Conservation (phyloP, 2,797 vertebrate species). For the Heliangelus exortis region DNA sequence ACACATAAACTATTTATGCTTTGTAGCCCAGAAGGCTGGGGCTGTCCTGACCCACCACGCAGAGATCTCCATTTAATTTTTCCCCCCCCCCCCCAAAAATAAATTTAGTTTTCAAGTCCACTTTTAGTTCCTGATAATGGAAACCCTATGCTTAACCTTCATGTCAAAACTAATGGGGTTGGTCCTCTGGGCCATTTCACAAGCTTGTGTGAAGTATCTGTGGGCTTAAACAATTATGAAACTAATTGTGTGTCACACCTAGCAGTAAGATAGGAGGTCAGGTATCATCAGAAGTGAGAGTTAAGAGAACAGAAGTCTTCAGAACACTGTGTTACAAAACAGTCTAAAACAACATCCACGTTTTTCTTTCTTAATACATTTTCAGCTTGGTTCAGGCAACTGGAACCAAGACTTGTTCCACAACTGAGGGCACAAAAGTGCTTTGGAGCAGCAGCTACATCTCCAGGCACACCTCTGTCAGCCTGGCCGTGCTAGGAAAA, state of each 20-base stretch:
- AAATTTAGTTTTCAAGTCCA: neutral
- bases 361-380: neutral
- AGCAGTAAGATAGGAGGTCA: neutral
- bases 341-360: neutral
- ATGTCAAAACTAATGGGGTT: neutral
- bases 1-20: neutral
- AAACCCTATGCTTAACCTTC: neutral
- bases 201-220: neutral
- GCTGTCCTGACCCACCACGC: too few relatives aligned
- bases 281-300: neutral
- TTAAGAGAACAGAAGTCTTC: neutral
- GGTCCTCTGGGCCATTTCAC: neutral
- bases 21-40: too few relatives aligned
- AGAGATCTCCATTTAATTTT: too few relatives aligned
- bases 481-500: neutral
- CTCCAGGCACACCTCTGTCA: neutral
- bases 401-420: neutral
- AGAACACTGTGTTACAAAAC: neutral
- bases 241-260: neutral
- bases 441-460: neutral
- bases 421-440: neutral
- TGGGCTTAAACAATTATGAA: neutral
- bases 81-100: neutral
- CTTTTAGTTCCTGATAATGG: neutral
- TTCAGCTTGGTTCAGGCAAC: neutral